Evolutionary conservation across 2,888 invertebrate species (phyloP).

Genomic region (Tethea ocularis): DNA sequence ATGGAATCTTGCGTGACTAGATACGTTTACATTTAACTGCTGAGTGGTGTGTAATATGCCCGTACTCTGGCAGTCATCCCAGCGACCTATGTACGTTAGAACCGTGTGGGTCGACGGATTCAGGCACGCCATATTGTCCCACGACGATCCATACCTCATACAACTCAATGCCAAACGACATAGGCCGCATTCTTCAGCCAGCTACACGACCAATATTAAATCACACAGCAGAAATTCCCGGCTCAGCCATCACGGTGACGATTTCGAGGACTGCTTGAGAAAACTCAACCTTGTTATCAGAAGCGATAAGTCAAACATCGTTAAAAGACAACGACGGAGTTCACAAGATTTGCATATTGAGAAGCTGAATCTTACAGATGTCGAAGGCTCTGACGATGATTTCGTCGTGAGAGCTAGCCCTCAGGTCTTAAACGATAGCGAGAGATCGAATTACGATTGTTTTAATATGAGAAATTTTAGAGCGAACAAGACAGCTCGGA

Average conservation of each 20-base stretch:
- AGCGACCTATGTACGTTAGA: conserved; percentile 84
- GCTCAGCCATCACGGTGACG: conserved; percentile 54
- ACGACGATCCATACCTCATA: conserved; percentile 83
- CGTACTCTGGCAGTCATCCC: conserved; percentile 85
- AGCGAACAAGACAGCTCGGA: conserved; percentile 65
- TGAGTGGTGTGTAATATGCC: conserved; percentile 71
- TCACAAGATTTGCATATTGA: conserved; percentile 52
- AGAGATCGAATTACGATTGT: conserved; percentile 44
- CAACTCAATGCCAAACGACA: conserved; percentile 50
- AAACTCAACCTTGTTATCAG: conserved; percentile 66
- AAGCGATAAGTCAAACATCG: conserved; percentile 53
- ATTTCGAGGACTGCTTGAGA: conserved; percentile 49
- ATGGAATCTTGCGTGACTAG: conserved; percentile 56
- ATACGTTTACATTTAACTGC: conserved; percentile 40
- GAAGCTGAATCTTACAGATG: conserved; percentile 59
- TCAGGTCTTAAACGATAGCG: conserved; percentile 54
- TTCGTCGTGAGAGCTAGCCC: conserved; percentile 56
- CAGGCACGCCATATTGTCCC: conserved; percentile 87
- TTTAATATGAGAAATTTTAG: conserved; percentile 64
- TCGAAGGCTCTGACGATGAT: conserved; percentile 64
- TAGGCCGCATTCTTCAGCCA: conserved; percentile 68
- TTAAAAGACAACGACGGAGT: conserved; percentile 40
- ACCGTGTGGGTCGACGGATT: conserved; percentile 89
- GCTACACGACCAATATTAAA: conserved; percentile 30
- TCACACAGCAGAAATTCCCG: conserved; percentile 45